Percentiles rank a stretch among this genome's conserved stretches.
phyloP scores from a whole-genome alignment of 2,113 vertebrate genomes.

The Notechis scutatus region DNA sequence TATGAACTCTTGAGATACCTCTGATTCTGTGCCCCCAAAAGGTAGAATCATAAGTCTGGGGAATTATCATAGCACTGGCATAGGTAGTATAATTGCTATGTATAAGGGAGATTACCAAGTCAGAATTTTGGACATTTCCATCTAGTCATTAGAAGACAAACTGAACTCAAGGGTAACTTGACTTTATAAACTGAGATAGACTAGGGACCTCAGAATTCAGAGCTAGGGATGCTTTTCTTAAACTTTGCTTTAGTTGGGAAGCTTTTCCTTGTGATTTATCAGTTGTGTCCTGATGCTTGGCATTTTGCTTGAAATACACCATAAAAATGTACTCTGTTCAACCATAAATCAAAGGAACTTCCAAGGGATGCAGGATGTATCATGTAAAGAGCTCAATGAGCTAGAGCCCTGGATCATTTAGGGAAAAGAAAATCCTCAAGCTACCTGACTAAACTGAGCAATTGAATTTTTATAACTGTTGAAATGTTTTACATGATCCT shows the following conservation, averaged over 20 bases:
- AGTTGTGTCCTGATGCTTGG: slow-evolving; percentile 2
- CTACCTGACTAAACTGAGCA: neutral
- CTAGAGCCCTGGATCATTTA: slow-evolving; percentile 25
- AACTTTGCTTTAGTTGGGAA: neutral
- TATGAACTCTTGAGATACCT: neutral
- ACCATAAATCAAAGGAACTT: slow-evolving; percentile 38
- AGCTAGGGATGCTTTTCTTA: neutral
- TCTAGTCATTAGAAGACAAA: neutral
- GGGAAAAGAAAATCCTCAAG: neutral
- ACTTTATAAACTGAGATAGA: neutral
- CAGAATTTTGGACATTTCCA: neutral
- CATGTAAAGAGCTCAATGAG: slow-evolving; percentile 35
- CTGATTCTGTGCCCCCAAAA: neutral
- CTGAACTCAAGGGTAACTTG: neutral
- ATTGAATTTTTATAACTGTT: neutral
- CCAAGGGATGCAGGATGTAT: slow-evolving; percentile 17
- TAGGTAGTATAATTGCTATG: neutral
- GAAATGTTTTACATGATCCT: slow-evolving; percentile 7
- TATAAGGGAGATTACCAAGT: neutral
- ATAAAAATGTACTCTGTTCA: slow-evolving; percentile 39
- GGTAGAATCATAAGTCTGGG: neutral
- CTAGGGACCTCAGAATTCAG: neutral
- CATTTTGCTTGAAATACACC: neutral
- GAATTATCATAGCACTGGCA: neutral
- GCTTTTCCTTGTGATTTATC: slow-evolving; percentile 16